These are phyloP conservation scores for Drosophila mulleri DNA, from an alignment of 2,888 invertebrate species.

Conservation along the genomic window DNA sequence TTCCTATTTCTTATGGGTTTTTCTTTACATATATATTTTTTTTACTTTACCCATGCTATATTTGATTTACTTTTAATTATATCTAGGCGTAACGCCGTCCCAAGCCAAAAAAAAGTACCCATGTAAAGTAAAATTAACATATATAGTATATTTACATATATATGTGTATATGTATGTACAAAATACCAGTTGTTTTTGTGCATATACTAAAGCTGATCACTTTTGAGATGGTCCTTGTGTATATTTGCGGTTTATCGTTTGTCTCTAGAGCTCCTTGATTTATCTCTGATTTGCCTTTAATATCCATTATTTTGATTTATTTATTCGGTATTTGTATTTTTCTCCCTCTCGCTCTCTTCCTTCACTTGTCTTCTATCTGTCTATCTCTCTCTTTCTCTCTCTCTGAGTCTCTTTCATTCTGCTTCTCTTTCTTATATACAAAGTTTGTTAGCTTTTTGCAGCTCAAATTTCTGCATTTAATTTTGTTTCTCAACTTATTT, in stretches of 20 bases:
- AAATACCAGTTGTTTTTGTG: constrained; percentile 26
- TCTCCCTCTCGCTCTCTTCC: constrained; percentile 44
- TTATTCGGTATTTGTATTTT: constrained; percentile 32
- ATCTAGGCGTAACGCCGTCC: constrained; percentile 17
- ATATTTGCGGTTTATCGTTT: constrained; percentile 77
- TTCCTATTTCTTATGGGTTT: constrained; percentile 8
- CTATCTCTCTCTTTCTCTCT: constrained; percentile 27
- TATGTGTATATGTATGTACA: background rate
- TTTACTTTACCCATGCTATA: constrained; percentile 12
- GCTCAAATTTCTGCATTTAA: constrained; percentile 35
- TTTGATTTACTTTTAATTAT: constrained; percentile 9
- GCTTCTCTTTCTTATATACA: constrained; percentile 23
- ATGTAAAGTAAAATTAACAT: constrained; percentile 23
- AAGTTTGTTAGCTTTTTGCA: constrained; percentile 47
- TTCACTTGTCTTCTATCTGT: constrained; percentile 25
- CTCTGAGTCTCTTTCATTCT: constrained; percentile 10
- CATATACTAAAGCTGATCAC: constrained; percentile 88
- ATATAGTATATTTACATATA: constrained; percentile 8
- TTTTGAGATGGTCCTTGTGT: constrained; percentile 96
- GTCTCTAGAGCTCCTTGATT: constrained; percentile 34
- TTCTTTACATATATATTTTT: background rate
- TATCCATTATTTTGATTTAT: constrained; percentile 17
- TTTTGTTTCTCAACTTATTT: constrained; percentile 19
- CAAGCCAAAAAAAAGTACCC: constrained; percentile 1
- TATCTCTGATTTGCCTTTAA: constrained; percentile 13